phyloP scores from a whole-genome alignment of 1,140 invertebrate species.

The Lepidurus apus region DNA sequence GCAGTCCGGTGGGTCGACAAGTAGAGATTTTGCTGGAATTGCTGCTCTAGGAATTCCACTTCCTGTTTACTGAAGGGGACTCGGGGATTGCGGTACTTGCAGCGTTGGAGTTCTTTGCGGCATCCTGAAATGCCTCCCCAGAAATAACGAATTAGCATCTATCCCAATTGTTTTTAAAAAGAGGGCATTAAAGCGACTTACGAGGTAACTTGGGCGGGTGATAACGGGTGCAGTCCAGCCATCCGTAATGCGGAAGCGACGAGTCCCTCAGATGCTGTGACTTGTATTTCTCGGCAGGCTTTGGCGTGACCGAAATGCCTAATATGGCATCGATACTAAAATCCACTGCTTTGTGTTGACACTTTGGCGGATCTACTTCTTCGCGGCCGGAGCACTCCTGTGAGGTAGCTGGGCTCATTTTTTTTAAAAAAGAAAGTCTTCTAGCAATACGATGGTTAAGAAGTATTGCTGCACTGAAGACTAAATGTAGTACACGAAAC shows the following conservation, averaged over 20 bases:
- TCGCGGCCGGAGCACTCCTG: neutral
- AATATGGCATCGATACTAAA: neutral
- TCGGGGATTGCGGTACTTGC: slow-evolving; percentile 42
- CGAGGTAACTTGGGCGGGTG: slow-evolving; percentile 65
- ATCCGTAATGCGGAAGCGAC: slow-evolving; percentile 40
- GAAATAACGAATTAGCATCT: neutral
- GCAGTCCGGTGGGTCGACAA: slow-evolving; percentile 55
- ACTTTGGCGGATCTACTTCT: neutral
- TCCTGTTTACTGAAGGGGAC: slow-evolving; percentile 59
- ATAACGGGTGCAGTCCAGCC: slow-evolving; percentile 69
- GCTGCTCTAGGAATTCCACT: slow-evolving; percentile 53
- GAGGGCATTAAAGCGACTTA: slow-evolving; percentile 46
- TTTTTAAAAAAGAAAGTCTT: too few relatives aligned
- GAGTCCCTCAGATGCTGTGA: neutral
- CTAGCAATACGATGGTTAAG: too few relatives aligned
- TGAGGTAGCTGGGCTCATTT: too few relatives aligned
- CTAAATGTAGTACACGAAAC: neutral
- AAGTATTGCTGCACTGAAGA: too few relatives aligned
- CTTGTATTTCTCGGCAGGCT: neutral
- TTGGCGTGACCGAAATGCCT: neutral
- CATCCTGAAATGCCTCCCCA: slow-evolving; percentile 10
- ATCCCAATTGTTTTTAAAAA: neutral
- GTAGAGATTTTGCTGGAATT: slow-evolving; percentile 55
- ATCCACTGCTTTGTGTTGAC: neutral
- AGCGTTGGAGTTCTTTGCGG: neutral